These are phyloP conservation scores for Pitangus sulphuratus DNA, from an alignment of 2,797 vertebrate species.

Conservation along the genomic window DNA sequence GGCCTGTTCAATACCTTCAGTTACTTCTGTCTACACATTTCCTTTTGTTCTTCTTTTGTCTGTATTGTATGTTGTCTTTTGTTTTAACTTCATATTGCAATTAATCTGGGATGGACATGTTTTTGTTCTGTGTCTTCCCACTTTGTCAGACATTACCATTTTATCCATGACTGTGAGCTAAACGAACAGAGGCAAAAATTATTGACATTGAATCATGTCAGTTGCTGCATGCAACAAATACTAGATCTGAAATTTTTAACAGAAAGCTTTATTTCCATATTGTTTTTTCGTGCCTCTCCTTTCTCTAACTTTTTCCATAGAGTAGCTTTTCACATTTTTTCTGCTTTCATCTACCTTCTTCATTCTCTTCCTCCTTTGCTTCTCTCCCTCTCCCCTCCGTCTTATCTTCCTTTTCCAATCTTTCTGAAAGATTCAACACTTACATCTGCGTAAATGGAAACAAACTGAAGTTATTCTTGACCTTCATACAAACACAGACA, in stretches of 20 bases:
- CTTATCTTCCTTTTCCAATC: background rate
- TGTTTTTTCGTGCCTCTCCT: background rate
- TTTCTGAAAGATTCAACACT: background rate
- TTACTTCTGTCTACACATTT: background rate
- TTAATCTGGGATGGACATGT: background rate
- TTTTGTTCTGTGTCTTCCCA: background rate
- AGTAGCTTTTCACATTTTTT: background rate
- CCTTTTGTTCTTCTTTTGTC: background rate
- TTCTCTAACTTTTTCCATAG: background rate
- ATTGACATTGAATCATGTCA: background rate
- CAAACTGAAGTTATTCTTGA: background rate
- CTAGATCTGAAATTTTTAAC: background rate
- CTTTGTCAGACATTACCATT: background rate
- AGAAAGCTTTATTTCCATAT: background rate
- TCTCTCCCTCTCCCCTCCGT: background rate
- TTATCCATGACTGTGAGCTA: background rate
- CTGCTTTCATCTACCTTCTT: background rate
- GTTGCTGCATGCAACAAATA: background rate
- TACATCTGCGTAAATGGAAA: background rate
- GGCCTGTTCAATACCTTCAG: background rate
- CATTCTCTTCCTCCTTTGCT: background rate
- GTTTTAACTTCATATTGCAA: background rate
- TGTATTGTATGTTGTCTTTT: background rate
- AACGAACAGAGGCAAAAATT: background rate
- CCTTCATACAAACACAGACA: background rate